Evolutionary conservation across 2,797 vertebrate genomes (phyloP).

Genomic region (Kryptolebias ocellatus): DNA sequence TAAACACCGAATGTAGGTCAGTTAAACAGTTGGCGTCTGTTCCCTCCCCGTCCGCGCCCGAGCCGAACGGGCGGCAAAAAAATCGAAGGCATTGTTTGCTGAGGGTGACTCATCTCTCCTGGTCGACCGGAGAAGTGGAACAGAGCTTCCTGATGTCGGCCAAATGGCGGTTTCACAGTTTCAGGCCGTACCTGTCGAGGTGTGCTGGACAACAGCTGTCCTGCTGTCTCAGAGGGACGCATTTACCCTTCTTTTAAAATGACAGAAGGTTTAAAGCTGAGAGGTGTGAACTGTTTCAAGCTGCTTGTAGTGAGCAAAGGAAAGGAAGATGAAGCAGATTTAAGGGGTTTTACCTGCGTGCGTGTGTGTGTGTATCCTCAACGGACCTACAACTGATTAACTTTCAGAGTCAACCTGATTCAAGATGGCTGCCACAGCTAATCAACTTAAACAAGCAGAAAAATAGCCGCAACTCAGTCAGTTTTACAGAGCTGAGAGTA

Average conservation of each 20-base stretch:
- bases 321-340: too few species aligned
- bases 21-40: conserved; percentile 72
- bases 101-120: conserved; percentile 72
- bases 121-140: conserved; percentile 59
- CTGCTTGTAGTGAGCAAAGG: conserved; percentile 21
- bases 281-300: conserved; percentile 29
- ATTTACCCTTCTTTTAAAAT: conserved; percentile 11
- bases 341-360: too few species aligned
- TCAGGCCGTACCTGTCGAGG: conserved; percentile 23
- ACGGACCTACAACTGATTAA: too few species aligned
- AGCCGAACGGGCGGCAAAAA: conserved; percentile 61
- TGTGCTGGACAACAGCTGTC: background rate
- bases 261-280: conserved; percentile 39
- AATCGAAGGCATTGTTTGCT: conserved; percentile 71
- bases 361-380: too few species aligned
- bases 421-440: too few species aligned
- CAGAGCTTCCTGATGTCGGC: conserved; percentile 19
- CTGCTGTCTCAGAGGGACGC: conserved; percentile 31
- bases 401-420: too few species aligned
- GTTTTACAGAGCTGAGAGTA: too few species aligned
- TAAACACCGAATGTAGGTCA: conserved; percentile 76
- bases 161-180: background rate
- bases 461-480: too few species aligned
- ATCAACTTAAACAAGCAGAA: too few species aligned
- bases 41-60: conserved; percentile 51